Evolutionary conservation across 2,888 invertebrate species (phyloP).

Genomic region (Baronia brevicornis): DNA sequence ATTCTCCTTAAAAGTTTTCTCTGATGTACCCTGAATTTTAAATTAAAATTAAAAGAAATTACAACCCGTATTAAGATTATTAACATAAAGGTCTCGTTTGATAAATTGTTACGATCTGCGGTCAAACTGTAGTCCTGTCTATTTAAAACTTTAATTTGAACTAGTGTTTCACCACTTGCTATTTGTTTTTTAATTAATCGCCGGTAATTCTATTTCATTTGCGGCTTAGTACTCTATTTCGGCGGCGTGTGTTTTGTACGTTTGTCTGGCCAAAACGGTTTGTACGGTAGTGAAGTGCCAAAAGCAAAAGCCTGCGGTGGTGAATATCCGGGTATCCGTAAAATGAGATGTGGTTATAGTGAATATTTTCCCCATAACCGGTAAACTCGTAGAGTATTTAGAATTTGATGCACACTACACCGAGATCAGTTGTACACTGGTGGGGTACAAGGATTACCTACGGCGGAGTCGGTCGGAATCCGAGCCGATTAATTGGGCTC

Average conservation of each 20-base stretch:
- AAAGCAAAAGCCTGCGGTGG: slow-evolving; percentile 56
- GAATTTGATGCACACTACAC: slow-evolving; percentile 28
- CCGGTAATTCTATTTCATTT: slow-evolving; percentile 61
- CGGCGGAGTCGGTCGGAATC: slow-evolving; percentile 25
- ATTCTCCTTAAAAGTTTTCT: no score
- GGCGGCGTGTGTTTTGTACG: slow-evolving; percentile 41
- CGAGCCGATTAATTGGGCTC: slow-evolving; percentile 51
- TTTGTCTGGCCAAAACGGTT: slow-evolving; percentile 39
- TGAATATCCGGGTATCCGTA: slow-evolving; percentile 32
- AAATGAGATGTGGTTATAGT: slow-evolving; percentile 33
- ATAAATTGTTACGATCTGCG: slow-evolving; percentile 17
- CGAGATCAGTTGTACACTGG: slow-evolving; percentile 32
- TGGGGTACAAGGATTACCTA: slow-evolving; percentile 37
- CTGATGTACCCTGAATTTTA: no score
- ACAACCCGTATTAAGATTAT: slow-evolving; percentile 8
- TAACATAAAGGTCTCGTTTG: slow-evolving; percentile 18
- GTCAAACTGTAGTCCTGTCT: slow-evolving; percentile 22
- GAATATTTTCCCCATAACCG: slow-evolving; percentile 40
- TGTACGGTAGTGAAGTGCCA: slow-evolving; percentile 57
- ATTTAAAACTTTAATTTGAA: slow-evolving; percentile 29
- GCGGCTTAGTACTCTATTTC: slow-evolving; percentile 42
- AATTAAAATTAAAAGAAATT: slow-evolving; percentile 3
- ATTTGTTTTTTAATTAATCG: slow-evolving; percentile 56
- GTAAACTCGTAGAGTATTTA: slow-evolving; percentile 43
- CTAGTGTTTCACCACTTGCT: slow-evolving; percentile 36